phyloP scores from a whole-genome alignment of 2,888 invertebrate genomes.

The Diploptera punctata region DNA sequence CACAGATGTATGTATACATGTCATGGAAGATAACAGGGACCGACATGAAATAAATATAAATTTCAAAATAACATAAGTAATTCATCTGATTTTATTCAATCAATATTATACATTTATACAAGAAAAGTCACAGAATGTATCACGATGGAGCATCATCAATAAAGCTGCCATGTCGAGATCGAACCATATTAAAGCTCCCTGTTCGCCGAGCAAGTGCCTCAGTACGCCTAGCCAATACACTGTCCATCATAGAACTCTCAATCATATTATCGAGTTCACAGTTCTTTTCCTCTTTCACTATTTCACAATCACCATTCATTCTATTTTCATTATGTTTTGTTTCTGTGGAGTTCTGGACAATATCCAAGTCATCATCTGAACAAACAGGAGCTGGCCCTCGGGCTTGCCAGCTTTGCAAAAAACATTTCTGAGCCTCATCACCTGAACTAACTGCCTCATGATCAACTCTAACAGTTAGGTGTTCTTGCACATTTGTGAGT shows the following conservation, averaged over 20 bases:
- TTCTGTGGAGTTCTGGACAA: not conserved
- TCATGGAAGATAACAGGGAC: no score
- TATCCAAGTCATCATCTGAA: slow-evolving; percentile 41
- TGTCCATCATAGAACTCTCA: slow-evolving; percentile 36
- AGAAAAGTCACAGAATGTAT: slow-evolving; percentile 16
- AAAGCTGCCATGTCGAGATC: slow-evolving; percentile 41
- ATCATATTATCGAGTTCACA: not conserved
- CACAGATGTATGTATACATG: no score
- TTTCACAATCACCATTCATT: not conserved
- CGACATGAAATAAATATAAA: no score
- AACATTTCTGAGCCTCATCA: slow-evolving; percentile 38
- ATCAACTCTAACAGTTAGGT: slow-evolving; percentile 6
- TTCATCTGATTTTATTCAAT: no score
- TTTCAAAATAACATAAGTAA: no score
- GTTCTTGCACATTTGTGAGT: slow-evolving; percentile 27
- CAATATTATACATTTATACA: no score
- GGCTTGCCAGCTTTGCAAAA: slow-evolving; percentile 41
- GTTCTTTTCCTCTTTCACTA: not conserved
- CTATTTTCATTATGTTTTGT: no score
- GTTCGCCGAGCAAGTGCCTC: slow-evolving; percentile 43
- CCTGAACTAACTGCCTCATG: slow-evolving; percentile 10
- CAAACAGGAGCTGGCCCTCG: slow-evolving; percentile 38
- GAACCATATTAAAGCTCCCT: slow-evolving; percentile 44
- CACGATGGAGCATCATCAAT: slow-evolving; percentile 42
- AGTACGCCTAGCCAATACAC: slow-evolving; percentile 43